Base-by-base conservation (phyloP, 2,113 vertebrate genomes). In the Poicephalus meyeri region DNA sequence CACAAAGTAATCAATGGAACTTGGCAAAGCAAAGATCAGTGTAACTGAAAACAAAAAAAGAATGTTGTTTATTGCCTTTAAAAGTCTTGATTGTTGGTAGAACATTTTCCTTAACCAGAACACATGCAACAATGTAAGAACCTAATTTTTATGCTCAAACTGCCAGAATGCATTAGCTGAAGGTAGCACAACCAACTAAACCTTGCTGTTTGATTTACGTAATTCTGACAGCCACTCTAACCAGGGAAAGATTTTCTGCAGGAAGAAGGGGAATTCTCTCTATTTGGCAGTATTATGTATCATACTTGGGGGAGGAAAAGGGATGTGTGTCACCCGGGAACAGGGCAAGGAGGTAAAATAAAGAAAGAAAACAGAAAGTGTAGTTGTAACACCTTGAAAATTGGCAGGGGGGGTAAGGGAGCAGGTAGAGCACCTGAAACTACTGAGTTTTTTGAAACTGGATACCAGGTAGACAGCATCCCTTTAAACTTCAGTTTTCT, bases 401-500 rank as follows among this genome's bases (percentile, higher is more conserved):
- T 95, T 86, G 86, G 35, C 65, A 94, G 82, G 47, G 71, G 80
- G 58, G 90, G 71, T 77, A 71, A 76, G 29, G 81, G 85, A 91
- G 84, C 77, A 78, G 60, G 55, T 46, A 55, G 74, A 93, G 23
- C 73, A 87, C 79, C 72, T 86, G 77, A 88, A 95, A 65, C 28
- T 56, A 42, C 50, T 93, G 25, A 10, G 0, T 72, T 73, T 90
- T 83, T 90, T 65, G 13, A 90, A 90, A 92, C n/a, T 70, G 64
- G 23, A 8, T 94, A 93, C 93, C 55, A 80, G 79, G 28, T 80
- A 92, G 78, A 82, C 72, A 92, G 28, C 47, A 68, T 91, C 58
- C 33, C 68, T 94, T 97, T 90, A 92, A 95, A 93, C 52, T 89
- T 91, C 76, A 29, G n/a, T 64, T 91, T 93, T 95, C 33, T 31